A percentile compares a stretch with the other conserved stretches of the same genome.
These are phyloP conservation scores for Leptarthrus brevirostris DNA, from an alignment of 2,888 invertebrate genomes.

Conservation along the genomic window DNA sequence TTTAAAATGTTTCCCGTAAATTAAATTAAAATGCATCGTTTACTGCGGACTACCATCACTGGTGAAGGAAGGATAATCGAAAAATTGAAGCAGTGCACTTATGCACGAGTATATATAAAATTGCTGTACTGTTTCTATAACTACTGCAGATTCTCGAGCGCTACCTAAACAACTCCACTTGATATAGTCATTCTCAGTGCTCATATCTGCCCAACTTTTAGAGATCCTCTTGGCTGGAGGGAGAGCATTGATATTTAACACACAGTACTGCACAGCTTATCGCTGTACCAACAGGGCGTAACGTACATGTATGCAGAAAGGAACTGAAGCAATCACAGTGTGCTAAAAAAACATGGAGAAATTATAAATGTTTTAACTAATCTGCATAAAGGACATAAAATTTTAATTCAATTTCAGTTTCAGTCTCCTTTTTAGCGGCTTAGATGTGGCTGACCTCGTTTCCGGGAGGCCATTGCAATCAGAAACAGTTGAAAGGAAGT, in stretches of 20 bases:
- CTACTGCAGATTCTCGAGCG: neutral
- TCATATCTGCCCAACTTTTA: neutral
- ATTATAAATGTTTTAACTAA: conserved; percentile 30
- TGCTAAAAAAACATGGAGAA: conserved; percentile 28
- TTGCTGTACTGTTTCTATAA: neutral
- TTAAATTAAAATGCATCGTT: conserved; percentile 34
- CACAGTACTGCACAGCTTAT: neutral
- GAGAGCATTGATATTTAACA: neutral
- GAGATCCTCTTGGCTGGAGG: neutral
- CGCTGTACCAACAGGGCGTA: neutral
- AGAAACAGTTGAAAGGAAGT: neutral
- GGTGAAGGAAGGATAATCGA: neutral
- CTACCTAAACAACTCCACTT: neutral
- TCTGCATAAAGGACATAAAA: conserved; percentile 45
- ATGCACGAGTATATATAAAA: neutral
- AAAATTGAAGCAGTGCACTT: too few species aligned
- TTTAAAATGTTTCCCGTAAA: conserved; percentile 37
- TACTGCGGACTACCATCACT: neutral
- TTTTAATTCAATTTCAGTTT: conserved; percentile 36
- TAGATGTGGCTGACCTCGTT: neutral
- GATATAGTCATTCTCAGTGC: neutral
- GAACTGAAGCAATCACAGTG: conserved; percentile 19
- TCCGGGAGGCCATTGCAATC: too few species aligned
- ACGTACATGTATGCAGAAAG: conserved; percentile 1
- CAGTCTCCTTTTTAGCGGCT: neutral